Evolutionary conservation across 2,888 invertebrate genomes (phyloP).

Genomic region (Eupelmus urozonus): DNA sequence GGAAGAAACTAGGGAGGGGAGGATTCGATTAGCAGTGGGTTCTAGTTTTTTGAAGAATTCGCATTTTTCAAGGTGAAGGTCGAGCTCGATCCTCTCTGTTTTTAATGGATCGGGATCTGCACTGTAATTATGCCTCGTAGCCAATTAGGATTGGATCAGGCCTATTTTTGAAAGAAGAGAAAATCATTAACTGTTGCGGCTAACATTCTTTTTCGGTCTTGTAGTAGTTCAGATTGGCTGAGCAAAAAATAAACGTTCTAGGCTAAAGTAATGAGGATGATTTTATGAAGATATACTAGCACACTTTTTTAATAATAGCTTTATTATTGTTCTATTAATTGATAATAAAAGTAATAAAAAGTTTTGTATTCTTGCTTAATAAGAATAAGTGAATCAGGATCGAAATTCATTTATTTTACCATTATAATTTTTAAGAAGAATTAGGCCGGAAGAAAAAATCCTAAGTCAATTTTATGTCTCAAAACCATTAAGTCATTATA

Average conservation of each 20-base stretch:
- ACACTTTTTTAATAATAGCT: not conserved
- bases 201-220: no score
- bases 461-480: not conserved
- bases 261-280: no score
- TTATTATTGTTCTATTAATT: no score
- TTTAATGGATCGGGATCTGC: not conserved
- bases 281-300: not conserved
- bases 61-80: conserved; percentile 9
- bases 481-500: conserved; percentile 12
- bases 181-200: no score
- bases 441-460: not conserved
- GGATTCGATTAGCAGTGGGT: not conserved
- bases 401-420: no score
- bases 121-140: not conserved
- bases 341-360: not conserved
- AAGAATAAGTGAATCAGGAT: no score
- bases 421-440: not conserved
- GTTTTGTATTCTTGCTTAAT: no score
- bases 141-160: no score
- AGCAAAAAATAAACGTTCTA: no score
- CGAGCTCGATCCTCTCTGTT: not conserved
- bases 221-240: no score
- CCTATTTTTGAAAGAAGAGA: no score
- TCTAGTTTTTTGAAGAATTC: not conserved
- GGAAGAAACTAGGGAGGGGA: no score